A percentile compares a stretch with the other conserved stretches of the same genome.
phyloP scores from a whole-genome alignment of 1,140 invertebrate genomes.

The Papilio dardanus region DNA sequence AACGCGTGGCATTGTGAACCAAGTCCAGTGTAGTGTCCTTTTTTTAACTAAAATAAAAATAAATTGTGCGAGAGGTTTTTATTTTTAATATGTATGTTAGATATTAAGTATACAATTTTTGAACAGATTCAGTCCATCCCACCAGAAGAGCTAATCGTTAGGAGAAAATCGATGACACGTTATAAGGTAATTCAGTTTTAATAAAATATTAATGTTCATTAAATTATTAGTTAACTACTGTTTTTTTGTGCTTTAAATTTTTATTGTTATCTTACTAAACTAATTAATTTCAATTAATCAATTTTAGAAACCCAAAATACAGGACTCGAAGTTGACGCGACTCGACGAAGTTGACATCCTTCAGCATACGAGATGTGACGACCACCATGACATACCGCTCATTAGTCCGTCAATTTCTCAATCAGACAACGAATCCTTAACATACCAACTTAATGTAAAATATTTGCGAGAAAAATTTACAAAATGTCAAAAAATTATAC shows the following conservation, averaged over 20 bases:
- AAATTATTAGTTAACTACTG: background rate
- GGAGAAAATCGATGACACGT: background rate
- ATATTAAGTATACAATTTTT: background rate
- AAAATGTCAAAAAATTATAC: slow-evolving; percentile 19
- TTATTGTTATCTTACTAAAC: background rate
- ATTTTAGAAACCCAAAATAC: background rate
- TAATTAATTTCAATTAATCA: too few species aligned
- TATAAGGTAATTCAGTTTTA: slow-evolving; percentile 5
- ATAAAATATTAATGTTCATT: background rate
- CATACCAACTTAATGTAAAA: background rate
- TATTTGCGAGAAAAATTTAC: background rate
- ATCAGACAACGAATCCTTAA: background rate
- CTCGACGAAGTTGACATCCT: background rate
- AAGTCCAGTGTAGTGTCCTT: too few species aligned
- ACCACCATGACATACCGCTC: background rate
- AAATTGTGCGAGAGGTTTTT: too few species aligned
- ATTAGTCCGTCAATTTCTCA: background rate
- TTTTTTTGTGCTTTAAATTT: background rate
- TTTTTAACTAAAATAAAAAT: too few species aligned
- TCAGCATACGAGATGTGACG: background rate
- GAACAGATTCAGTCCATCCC: slow-evolving; percentile 7
- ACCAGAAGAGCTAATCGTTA: background rate
- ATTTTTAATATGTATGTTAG: too few species aligned
- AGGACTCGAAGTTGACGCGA: background rate
- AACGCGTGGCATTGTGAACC: too few species aligned